A percentile compares a stretch with the other conserved stretches of the same genome.
Evolutionary conservation across 2,113 vertebrate species (phyloP).

Genomic region (Corynorhinus townsendii): DNA sequence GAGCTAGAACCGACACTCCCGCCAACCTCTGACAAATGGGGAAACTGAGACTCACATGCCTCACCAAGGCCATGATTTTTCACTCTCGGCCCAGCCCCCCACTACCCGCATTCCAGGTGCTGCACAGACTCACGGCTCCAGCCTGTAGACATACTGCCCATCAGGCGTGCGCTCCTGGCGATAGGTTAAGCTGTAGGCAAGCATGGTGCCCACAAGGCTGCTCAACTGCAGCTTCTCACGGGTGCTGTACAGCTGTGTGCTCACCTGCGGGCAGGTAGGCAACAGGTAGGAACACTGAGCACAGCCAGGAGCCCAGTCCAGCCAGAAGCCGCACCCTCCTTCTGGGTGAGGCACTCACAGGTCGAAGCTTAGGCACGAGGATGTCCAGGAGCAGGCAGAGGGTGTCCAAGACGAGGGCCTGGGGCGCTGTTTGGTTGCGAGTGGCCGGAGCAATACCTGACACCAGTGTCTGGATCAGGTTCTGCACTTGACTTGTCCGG

Average conservation of each 20-base stretch:
- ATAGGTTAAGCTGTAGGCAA: conserved; percentile 96
- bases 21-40: background rate
- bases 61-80: background rate
- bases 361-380: conserved; percentile 90
- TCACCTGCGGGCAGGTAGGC: conserved; percentile 84
- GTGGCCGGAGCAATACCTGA: conserved; percentile 83
- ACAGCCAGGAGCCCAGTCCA: background rate
- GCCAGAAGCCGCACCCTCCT: background rate
- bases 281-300: background rate
- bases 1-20: too few species aligned
- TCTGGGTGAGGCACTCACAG: conserved; percentile 77
- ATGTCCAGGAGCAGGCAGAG: conserved; percentile 93
- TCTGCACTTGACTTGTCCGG: conserved; percentile 80
- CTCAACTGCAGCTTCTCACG: conserved; percentile 94
- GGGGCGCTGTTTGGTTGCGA: conserved; percentile 80
- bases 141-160: conserved; percentile 90
- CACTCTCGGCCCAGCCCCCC: background rate
- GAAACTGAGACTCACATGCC: background rate
- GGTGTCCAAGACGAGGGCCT: conserved; percentile 85
- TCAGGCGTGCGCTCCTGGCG: conserved; percentile 91
- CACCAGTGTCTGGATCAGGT: conserved; percentile 86
- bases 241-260: conserved; percentile 93
- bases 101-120: fast-evolving
- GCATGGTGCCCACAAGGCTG: conserved; percentile 92
- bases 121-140: conserved; percentile 92